These are phyloP conservation scores for Scaptodrosophila latifasciaeformis DNA, from an alignment of 2,888 invertebrate genomes.

Conservation along the genomic window DNA sequence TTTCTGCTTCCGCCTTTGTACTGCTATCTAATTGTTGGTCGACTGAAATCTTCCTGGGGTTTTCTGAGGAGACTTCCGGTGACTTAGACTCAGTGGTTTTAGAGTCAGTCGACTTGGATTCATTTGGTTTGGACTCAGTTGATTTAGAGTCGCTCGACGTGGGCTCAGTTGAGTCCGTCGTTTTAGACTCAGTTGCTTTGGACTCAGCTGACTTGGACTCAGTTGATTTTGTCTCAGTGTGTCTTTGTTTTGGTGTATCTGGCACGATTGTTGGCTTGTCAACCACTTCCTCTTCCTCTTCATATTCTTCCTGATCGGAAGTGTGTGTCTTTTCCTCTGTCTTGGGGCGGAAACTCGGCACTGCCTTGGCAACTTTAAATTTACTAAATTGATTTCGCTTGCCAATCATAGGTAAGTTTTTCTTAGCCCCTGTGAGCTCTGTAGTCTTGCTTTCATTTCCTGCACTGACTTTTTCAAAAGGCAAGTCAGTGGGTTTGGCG, in stretches of 20 bases:
- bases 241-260: not conserved
- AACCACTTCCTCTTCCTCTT: slow-evolving; percentile 39
- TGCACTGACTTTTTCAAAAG: slow-evolving; percentile 75
- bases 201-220: not conserved
- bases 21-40: too few relatives aligned
- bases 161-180: not conserved
- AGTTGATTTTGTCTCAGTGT: too few relatives aligned
- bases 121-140: too few relatives aligned
- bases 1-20: not conserved
- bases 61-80: not conserved
- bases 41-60: too few relatives aligned
- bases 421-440: slow-evolving; percentile 25
- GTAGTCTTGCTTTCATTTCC: slow-evolving; percentile 3
- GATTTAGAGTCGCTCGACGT: too few relatives aligned
- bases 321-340: slow-evolving; percentile 44
- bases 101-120: too few relatives aligned
- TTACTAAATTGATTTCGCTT: slow-evolving; percentile 73
- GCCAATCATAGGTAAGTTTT: slow-evolving; percentile 76
- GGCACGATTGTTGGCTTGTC: slow-evolving; percentile 9
- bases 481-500: slow-evolving; percentile 80
- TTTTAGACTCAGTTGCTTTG: slow-evolving; percentile 8
- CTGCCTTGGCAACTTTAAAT: slow-evolving; percentile 62
- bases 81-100: too few relatives aligned
- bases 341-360: slow-evolving; percentile 29
- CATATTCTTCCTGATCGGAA: slow-evolving; percentile 57